Evolutionary conservation across 2,113 vertebrate genomes (phyloP), one percentile per base, ranked within the genome.

Genomic region (Prionailurus bengalensis): DNA sequence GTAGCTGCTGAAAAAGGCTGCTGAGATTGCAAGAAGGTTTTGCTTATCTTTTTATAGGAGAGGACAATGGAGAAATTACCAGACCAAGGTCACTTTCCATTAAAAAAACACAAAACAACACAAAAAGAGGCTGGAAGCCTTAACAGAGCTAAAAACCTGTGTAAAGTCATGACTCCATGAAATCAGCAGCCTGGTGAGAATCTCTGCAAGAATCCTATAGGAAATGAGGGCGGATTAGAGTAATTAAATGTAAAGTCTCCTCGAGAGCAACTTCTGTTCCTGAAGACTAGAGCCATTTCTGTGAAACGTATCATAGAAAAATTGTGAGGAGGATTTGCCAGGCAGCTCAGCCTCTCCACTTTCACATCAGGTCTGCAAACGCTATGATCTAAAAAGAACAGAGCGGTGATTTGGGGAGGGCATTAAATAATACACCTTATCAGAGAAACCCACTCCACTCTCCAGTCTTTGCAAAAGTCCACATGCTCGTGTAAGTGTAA

Each of bases 161-260:
- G 86, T 93, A 48, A 98, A 92, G 96, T 96, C 89, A 76, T 65
- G 92, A 96, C 98, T 65, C n/a, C 84, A 93, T 78, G 93, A 96
- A 96, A 93, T 98, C 87, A 91, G 93, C 73, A 87, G 84, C 70
- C 92, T 93, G 79, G 74, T 85, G 55, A 98, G 98, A 97, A 89
- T 89, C 95, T 58, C 80, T 36, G 63, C 82, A 96, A 89, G 71
- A 97, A 98, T 70, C 21, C 13, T 78, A 1, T 21, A n/a, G 48
- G 96, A 98, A 98, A 98, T 98, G 80, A 98, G 80, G 74, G 25
- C 0, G 23, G 89, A 98, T 87, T 98, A 96, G 53, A 53, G 17
- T 97, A 95, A 98, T 97, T 96, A 97, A 97, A 98, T 79, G 88
- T 97, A 97, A 96, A 97, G 95, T 66, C 74, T 95, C 68, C 93